Evolutionary conservation across 2,888 invertebrate species (phyloP), one percentile per base, ranked within the genome.

Genomic region (Drosophila kanekoi): DNA sequence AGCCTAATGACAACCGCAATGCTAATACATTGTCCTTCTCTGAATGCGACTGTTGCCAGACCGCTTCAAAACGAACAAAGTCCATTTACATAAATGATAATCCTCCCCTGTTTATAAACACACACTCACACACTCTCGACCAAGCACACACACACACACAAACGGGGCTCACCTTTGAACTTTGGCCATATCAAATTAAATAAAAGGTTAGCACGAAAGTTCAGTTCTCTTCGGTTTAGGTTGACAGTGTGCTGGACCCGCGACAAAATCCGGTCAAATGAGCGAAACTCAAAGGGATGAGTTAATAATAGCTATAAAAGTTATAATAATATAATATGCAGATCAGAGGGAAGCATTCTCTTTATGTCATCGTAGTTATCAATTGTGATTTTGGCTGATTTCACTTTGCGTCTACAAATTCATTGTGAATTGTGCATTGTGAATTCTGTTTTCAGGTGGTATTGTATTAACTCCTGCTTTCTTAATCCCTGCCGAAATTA

Each of bases 61-160:
- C 16, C 62, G 72, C 45, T 65, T 59, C 20, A 20, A 57, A 67
- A 67, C 70, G 64, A 62, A 65, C 81, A 58, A 49, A 79, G 71
- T 80, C 85, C 82, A 85, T 81, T 80, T 84, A 70, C 70, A 81
- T 85, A 82, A 81, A 82, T 85, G 67, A 64, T 80, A 75, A 81
- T 81, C 53, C 66, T 18, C 14, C 43, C 54, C 41, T 14, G 16
- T 16, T 41, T 18, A 14, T 11, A 28, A 20, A 44, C 35, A 61
- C 45, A 20, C 44, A 45, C 41, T 13, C 47, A 11, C 40, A 23
- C 16, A 20, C 44, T 35, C 43, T 33, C 35, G 5, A 20, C 40
- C 47, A 48, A 37, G 47, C 11, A 43, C 41, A 20, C 40, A 51
- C 11, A 43, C 41, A 20, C 40, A 48, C 28, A 54, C 16, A 48